Evolutionary conservation across 2,797 vertebrate species (phyloP).

Genomic region (Megalops cyprinoides): DNA sequence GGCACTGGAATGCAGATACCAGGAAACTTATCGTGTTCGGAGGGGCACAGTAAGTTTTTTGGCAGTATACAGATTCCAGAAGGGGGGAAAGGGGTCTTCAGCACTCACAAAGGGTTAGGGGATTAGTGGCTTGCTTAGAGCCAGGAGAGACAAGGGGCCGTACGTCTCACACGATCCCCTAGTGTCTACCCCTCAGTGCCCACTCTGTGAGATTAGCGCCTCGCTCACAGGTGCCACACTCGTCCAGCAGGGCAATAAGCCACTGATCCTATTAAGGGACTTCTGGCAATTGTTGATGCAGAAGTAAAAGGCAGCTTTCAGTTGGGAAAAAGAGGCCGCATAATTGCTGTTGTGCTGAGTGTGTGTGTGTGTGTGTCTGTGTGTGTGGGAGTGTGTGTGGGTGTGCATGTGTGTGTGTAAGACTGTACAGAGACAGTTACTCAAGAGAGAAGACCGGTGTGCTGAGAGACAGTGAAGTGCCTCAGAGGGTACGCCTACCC

Average conservation of each 20-base stretch:
- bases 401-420: neutral
- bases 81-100: constrained; percentile 44
- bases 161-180: constrained; percentile 55
- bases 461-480: neutral
- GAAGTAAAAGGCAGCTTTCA: constrained; percentile 21
- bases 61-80: constrained; percentile 77
- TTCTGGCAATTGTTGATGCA: constrained; percentile 1
- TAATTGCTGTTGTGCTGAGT: neutral
- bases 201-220: neutral
- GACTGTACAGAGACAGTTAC: neutral
- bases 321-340: neutral
- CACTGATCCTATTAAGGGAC: neutral
- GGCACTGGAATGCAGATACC: constrained; percentile 79
- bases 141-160: constrained; percentile 47
- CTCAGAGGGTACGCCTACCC: neutral
- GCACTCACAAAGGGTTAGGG: constrained; percentile 49
- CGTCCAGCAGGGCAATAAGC: neutral
- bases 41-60: constrained; percentile 64
- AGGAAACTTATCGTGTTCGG: constrained; percentile 71
- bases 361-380: neutral
- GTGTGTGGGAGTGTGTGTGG: neutral
- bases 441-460: too few species aligned
- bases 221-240: neutral
- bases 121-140: constrained; percentile 60
- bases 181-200: neutral